Evolutionary conservation across 2,113 vertebrate species (phyloP).

Genomic region (Cyprinodon brontotheroides): DNA sequence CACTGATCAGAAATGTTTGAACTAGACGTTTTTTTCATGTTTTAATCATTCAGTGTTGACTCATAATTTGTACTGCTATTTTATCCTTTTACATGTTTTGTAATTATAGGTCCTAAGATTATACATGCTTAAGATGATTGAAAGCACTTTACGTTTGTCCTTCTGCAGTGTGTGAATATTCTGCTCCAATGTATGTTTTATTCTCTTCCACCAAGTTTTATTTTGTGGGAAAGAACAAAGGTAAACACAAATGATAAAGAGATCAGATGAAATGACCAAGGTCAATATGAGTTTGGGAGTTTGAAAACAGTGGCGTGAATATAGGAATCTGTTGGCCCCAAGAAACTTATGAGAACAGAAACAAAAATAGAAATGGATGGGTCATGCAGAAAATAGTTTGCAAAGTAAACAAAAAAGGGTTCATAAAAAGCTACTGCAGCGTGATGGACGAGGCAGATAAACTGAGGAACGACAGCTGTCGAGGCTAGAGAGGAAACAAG

Average conservation of each 20-base stretch:
- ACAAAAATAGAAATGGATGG: slow-evolving; percentile 49
- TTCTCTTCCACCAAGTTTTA: not conserved
- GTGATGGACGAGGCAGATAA: slow-evolving; percentile 54
- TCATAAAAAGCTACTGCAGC: slow-evolving; percentile 4
- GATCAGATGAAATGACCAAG: not conserved
- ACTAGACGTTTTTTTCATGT: too few species aligned
- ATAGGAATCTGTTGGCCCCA: not conserved
- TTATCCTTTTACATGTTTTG: not conserved
- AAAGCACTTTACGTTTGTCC: not conserved
- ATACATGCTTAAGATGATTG: not conserved
- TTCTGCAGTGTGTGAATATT: not conserved
- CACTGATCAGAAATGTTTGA: too few species aligned
- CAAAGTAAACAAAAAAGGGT: slow-evolving; percentile 43
- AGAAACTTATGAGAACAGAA: slow-evolving; percentile 7
- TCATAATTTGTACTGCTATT: not conserved
- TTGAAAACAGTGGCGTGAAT: not conserved
- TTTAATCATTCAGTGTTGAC: too few species aligned
- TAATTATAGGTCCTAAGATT: not conserved
- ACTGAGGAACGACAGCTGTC: slow-evolving; percentile 53
- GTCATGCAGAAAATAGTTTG: slow-evolving; percentile 24
- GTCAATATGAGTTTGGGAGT: not conserved
- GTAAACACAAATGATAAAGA: not conserved
- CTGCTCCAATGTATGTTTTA: not conserved
- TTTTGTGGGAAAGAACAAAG: not conserved
- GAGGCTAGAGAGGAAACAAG: slow-evolving; percentile 54